Percentiles rank a stretch among this genome's conserved stretches.
phyloP scores from a whole-genome alignment of 92 coral and sea anemone genomes.

The Porites rus region DNA sequence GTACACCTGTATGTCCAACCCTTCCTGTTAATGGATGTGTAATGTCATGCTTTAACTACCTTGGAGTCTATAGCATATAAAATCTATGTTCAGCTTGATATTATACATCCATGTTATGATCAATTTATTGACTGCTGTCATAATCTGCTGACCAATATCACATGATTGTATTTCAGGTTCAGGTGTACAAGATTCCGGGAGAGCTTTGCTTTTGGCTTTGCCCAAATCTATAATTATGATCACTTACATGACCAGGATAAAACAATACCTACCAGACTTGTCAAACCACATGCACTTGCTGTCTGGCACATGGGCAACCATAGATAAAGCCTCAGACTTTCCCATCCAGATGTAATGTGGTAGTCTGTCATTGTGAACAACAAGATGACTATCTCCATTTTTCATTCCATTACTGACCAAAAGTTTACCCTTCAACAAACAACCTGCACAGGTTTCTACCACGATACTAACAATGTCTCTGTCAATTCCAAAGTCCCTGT shows the following conservation, averaged over 20 bases:
- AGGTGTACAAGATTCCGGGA: too few relatives aligned
- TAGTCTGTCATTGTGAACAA: conserved; percentile 18
- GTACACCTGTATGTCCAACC: too few relatives aligned
- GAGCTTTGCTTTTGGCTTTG: too few relatives aligned
- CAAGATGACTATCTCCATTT: conserved; percentile 25
- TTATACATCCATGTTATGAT: too few relatives aligned
- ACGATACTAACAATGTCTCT: conserved; percentile 63
- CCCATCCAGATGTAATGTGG: conserved; percentile 47
- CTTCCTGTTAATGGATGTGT: too few relatives aligned
- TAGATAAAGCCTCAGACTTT: conserved; percentile 70
- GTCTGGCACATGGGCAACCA: conserved; percentile 94
- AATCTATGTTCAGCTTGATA: too few relatives aligned
- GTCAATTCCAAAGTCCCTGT: conserved; percentile 92
- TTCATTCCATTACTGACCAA: conserved; percentile 33
- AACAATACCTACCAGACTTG: conserved; percentile 72
- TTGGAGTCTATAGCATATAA: too few relatives aligned
- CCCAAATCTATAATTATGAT: neutral
- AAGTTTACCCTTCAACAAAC: conserved; percentile 51
- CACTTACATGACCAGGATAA: neutral
- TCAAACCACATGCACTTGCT: conserved; percentile 96
- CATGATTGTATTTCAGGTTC: too few relatives aligned
- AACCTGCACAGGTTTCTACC: conserved; percentile 79
- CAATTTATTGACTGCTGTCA: too few relatives aligned
- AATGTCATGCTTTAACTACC: too few relatives aligned
- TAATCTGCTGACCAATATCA: too few relatives aligned